Conservation (phyloP, 2,113 vertebrate species). For the Taxidea taxus region DNA sequence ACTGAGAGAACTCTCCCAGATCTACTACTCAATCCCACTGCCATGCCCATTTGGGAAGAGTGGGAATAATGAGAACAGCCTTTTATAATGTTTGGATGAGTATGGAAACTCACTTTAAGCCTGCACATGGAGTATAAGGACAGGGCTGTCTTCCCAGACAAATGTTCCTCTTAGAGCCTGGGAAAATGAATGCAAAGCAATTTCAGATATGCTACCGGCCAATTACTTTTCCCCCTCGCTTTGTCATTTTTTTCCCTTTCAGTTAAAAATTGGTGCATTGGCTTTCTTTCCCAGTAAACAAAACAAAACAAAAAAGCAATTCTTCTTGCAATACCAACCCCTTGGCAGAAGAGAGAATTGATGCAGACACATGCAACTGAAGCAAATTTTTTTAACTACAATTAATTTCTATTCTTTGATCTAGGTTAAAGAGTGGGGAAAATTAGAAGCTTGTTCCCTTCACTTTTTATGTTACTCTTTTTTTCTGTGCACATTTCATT, state of each 20-base stretch:
- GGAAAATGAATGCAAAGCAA: neutral
- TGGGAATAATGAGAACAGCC: neutral
- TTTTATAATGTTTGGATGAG: neutral
- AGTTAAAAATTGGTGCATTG: neutral
- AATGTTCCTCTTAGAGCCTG: neutral
- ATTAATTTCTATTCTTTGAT: neutral
- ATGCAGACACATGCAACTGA: conserved; percentile 13
- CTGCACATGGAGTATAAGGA: neutral
- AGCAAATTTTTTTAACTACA: neutral
- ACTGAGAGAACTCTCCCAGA: neutral
- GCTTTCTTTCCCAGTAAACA: conserved; percentile 56
- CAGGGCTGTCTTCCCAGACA: neutral
- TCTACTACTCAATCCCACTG: neutral
- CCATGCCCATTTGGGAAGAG: neutral
- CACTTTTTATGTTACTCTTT: neutral
- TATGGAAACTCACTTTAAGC: neutral
- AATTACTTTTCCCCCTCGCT: neutral
- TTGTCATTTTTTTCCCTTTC: neutral
- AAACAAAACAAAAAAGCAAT: neutral
- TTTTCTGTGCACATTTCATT: neutral
- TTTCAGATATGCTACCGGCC: neutral
- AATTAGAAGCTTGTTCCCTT: neutral
- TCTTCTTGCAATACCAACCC: neutral
- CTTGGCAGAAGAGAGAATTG: conserved; percentile 26
- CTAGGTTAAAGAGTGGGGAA: neutral